These are phyloP conservation scores for Mallotus villosus DNA, from an alignment of 2,797 vertebrate species.

Conservation along the genomic window DNA sequence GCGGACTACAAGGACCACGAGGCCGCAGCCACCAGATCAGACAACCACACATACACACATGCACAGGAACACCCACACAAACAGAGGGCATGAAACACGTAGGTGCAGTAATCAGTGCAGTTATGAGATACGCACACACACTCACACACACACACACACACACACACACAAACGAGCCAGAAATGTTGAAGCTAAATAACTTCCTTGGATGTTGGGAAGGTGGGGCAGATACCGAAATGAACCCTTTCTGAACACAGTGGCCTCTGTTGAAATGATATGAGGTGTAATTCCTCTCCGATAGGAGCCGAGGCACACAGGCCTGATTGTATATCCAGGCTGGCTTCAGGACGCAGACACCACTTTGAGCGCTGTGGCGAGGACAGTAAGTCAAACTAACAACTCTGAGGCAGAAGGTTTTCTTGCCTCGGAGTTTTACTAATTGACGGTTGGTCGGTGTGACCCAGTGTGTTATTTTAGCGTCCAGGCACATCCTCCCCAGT, in stretches of 20 bases:
- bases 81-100: background rate
- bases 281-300: conserved; percentile 28
- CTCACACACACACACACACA: conserved; percentile 1
- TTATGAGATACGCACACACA: background rate
- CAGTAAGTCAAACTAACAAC: background rate
- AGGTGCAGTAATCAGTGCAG: too few species aligned
- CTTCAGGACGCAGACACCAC: background rate
- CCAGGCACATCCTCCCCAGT: conserved; percentile 23
- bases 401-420: background rate
- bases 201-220: background rate
- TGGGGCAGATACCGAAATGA: conserved; percentile 4
- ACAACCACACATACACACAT: conserved; percentile 22
- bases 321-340: background rate
- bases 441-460: conserved; percentile 1
- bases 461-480: conserved; percentile 29
- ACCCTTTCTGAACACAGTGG: background rate
- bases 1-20: conserved; percentile 4
- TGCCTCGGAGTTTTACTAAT: background rate
- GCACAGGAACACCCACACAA: conserved; percentile 7
- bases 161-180: conserved; percentile 21
- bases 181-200: too few species aligned
- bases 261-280: conserved; percentile 8
- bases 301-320: conserved; percentile 5
- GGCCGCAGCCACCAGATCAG: background rate
- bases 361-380: background rate